Conservation (phyloP, 1,140 invertebrate genomes). For the Formica exsecta region DNA sequence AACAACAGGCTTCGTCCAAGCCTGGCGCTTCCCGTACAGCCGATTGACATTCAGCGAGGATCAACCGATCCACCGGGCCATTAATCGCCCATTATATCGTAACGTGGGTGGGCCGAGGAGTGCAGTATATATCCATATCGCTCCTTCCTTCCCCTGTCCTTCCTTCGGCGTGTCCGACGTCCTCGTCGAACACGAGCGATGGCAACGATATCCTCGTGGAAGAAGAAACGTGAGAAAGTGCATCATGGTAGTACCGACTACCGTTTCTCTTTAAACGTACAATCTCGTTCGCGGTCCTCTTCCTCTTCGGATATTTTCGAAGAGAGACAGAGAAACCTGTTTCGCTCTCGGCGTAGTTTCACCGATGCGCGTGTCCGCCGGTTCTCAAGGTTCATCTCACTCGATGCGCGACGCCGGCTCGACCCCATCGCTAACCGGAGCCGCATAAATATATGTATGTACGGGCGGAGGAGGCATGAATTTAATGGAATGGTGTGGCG, state of each 20-base stretch:
- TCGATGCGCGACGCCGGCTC: not conserved
- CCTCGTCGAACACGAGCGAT: slow-evolving; percentile 38
- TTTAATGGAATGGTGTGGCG: slow-evolving; percentile 75
- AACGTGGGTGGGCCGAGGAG: slow-evolving; percentile 61
- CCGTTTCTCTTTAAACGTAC: too few species aligned
- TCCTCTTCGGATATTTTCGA: not conserved
- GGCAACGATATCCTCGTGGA: not conserved
- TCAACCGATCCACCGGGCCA: slow-evolving; percentile 33
- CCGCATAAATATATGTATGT: slow-evolving; percentile 19
- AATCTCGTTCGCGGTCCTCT: too few species aligned
- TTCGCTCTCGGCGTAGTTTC: not conserved
- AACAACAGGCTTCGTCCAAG: slow-evolving; percentile 42
- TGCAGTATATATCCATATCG: not conserved
- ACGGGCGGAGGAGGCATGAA: slow-evolving; percentile 35
- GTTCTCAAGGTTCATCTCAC: slow-evolving; percentile 2
- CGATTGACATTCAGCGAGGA: slow-evolving; percentile 58
- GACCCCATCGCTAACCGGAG: slow-evolving; percentile 31
- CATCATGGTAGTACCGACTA: too few species aligned
- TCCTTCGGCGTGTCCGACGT: slow-evolving; percentile 4
- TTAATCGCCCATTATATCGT: slow-evolving; percentile 69
- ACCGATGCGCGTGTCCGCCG: not conserved
- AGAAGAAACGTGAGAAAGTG: too few species aligned
- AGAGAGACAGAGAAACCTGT: not conserved
- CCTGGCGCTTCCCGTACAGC: slow-evolving; percentile 25
- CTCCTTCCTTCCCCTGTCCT: not conserved